Evolutionary conservation across 2,797 vertebrate genomes (phyloP).

Genomic region (Parauchenoglanis punctatus): DNA sequence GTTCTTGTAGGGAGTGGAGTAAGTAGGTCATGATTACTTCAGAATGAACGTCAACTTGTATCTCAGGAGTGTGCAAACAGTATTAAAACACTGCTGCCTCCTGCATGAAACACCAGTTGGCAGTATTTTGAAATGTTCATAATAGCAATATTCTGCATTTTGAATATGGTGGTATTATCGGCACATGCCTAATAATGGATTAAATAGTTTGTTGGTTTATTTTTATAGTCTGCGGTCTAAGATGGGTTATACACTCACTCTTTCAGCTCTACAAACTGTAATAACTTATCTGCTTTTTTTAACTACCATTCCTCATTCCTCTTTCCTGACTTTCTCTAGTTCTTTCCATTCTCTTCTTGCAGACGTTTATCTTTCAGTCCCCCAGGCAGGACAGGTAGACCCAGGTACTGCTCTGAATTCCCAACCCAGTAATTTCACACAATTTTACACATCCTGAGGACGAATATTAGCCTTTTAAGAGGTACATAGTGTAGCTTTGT

Average conservation of each 20-base stretch:
- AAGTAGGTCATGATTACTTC: background rate
- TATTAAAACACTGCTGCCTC: background rate
- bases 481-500: background rate
- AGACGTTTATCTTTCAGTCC: conserved; percentile 99
- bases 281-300: conserved; percentile 77
- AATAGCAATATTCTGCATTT: background rate
- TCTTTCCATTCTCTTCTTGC: conserved; percentile 99
- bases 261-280: conserved; percentile 75
- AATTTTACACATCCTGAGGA: conserved; percentile 42
- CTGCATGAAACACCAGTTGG: background rate
- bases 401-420: conserved; percentile 94
- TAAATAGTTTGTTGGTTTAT: background rate
- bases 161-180: background rate
- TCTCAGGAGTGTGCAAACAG: background rate
- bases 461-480: conserved; percentile 15
- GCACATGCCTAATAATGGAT: conserved; percentile 23
- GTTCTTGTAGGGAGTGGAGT: background rate
- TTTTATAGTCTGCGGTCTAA: conserved; percentile 67
- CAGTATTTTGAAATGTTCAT: background rate
- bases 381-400: conserved; percentile 99
- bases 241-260: conserved; percentile 72
- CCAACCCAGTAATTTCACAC: conserved; percentile 61
- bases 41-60: background rate
- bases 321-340: conserved; percentile 96
- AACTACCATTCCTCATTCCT: conserved; percentile 87